Evolutionary conservation across 1,140 invertebrate species (phyloP).

Genomic region (Aphelinus atriplicis): DNA sequence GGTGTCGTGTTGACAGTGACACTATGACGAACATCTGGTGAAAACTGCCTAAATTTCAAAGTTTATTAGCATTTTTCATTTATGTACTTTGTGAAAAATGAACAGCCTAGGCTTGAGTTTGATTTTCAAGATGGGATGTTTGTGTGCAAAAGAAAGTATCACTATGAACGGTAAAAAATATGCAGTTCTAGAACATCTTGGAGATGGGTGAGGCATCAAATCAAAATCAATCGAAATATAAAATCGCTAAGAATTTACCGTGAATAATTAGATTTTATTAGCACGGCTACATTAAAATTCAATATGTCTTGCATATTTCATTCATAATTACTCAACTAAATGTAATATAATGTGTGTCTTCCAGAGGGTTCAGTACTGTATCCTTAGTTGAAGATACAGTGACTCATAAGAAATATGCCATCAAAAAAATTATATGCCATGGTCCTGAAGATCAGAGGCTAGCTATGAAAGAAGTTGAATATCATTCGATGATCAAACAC

Average conservation of each 20-base stretch:
- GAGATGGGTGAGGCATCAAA: slow-evolving; percentile 75
- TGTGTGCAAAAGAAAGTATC: slow-evolving; percentile 80
- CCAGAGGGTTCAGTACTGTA: slow-evolving; percentile 86
- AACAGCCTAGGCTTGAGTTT: slow-evolving; percentile 76
- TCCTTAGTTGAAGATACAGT: slow-evolving; percentile 79
- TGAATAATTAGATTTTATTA: too few species aligned
- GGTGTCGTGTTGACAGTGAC: not conserved
- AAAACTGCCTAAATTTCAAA: slow-evolving; percentile 24
- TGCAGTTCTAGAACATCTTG: slow-evolving; percentile 75
- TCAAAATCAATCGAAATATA: too few species aligned
- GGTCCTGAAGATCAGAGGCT: slow-evolving; percentile 80
- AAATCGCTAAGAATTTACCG: too few species aligned
- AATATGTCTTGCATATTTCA: too few species aligned
- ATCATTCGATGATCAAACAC: slow-evolving; percentile 77
- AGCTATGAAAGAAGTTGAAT: slow-evolving; percentile 80
- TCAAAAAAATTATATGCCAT: slow-evolving; percentile 86
- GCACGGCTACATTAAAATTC: too few species aligned
- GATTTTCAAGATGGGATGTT: slow-evolving; percentile 81
- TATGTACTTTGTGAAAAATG: slow-evolving; percentile 64
- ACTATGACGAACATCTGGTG: slow-evolving; percentile 32
- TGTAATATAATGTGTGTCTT: slow-evolving; percentile 41
- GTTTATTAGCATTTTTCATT: slow-evolving; percentile 15
- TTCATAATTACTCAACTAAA: not conserved
- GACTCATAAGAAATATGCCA: slow-evolving; percentile 78
- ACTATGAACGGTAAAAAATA: slow-evolving; percentile 78